A percentile compares a stretch with the other conserved stretches of the same genome.
Evolutionary conservation across 1,140 invertebrate genomes (phyloP).

Genomic region (Coenobita brevimanus): DNA sequence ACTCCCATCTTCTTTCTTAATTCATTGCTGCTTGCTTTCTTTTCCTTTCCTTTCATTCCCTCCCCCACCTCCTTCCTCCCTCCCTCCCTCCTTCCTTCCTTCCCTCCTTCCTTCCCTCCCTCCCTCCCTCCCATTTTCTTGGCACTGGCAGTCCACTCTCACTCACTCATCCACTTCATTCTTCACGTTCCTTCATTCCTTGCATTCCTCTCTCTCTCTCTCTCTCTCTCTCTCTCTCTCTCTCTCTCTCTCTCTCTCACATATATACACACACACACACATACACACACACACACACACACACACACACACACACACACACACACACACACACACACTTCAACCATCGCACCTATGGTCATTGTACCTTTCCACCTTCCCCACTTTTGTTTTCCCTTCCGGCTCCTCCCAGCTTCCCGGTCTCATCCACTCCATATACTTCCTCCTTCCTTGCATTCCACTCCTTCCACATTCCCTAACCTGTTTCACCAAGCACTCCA

Average conservation of each 20-base stretch:
- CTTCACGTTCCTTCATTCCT: not conserved
- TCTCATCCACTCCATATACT: not conserved
- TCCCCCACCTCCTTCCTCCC: not conserved
- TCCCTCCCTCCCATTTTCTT: too few species aligned
- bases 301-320: slow-evolving; percentile 19
- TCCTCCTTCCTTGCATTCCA: not conserved
- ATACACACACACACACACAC: slow-evolving; percentile 9
- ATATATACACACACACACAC: slow-evolving; percentile 11
- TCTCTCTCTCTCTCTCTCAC: not conserved
- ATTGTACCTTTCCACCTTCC: too few species aligned
- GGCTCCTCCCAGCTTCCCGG: too few species aligned
- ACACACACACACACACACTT: not conserved
- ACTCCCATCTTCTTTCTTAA: not conserved
- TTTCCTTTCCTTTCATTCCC: not conserved
- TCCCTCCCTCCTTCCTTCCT: not conserved
- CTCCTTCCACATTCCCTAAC: too few species aligned
- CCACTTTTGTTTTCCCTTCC: not conserved
- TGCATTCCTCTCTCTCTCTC: too few species aligned
- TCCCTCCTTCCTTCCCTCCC: not conserved
- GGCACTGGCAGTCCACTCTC: too few species aligned
- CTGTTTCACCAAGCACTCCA: not conserved
- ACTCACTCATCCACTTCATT: not conserved
- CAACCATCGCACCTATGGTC: not conserved
- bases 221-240: not conserved
- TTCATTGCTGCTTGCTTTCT: not conserved